A percentile compares a stretch with the other conserved stretches of the same genome.
Evolutionary conservation across 2,888 invertebrate genomes (phyloP).

Genomic region (Conops quadrifasciatus): DNA sequence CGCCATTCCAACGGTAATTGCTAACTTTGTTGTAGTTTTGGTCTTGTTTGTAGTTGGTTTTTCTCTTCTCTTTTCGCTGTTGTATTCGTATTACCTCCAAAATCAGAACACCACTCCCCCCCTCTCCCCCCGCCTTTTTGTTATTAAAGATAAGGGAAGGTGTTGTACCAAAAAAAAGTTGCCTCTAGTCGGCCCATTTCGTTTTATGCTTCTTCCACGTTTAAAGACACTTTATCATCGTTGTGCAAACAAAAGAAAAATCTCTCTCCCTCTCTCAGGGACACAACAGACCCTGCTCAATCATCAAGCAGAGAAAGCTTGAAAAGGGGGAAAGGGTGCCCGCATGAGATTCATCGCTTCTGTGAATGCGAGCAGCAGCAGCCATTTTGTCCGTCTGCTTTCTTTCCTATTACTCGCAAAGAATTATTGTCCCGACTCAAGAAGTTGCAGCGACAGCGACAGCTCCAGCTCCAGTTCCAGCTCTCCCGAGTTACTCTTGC

Average conservation of each 20-base stretch:
- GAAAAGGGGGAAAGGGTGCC: background rate
- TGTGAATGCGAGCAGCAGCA: background rate
- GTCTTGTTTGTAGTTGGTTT: background rate
- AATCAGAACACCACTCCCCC: too few species aligned
- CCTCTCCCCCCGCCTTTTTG: too few species aligned
- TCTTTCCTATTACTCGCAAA: slow-evolving; percentile 43
- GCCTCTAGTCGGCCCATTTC: too few species aligned
- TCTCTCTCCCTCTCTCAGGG: too few species aligned
- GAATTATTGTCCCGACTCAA: slow-evolving; percentile 52
- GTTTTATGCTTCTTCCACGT: too few species aligned
- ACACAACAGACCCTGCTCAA: too few species aligned
- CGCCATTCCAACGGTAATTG: slow-evolving; percentile 31
- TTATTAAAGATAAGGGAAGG: too few species aligned
- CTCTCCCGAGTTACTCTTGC: slow-evolving; percentile 40
- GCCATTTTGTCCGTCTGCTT: background rate
- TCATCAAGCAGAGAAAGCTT: background rate
- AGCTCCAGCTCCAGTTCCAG: background rate
- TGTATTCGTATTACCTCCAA: too few species aligned
- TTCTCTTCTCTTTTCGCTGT: background rate
- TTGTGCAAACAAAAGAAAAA: too few species aligned
- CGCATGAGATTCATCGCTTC: background rate
- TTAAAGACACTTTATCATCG: too few species aligned
- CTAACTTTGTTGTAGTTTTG: slow-evolving; percentile 10
- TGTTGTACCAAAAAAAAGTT: too few species aligned
- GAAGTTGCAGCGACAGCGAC: slow-evolving; percentile 2